phyloP scores from a whole-genome alignment of 2,888 invertebrate genomes.

The Amorpha juglandis region DNA sequence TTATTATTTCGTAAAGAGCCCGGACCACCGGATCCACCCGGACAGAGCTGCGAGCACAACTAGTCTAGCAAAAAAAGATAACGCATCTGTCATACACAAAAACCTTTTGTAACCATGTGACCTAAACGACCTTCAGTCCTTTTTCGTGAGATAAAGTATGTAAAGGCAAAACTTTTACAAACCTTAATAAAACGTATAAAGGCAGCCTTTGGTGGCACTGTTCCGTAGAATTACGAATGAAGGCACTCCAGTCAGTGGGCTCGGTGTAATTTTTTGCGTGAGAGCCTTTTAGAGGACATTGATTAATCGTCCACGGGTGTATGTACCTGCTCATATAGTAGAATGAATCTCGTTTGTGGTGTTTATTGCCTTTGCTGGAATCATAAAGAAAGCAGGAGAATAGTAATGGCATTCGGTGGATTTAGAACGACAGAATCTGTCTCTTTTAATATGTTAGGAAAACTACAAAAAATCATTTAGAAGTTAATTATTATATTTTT shows the following conservation, averaged over 20 bases:
- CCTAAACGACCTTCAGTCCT: not conserved
- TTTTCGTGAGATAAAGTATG: not conserved
- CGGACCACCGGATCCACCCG: no score
- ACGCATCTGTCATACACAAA: not conserved
- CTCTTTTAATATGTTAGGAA: no score
- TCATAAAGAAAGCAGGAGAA: not conserved
- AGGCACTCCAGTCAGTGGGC: slow-evolving; percentile 9
- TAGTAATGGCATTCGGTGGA: not conserved
- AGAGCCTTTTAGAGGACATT: slow-evolving; percentile 74
- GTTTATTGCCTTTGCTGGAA: not conserved
- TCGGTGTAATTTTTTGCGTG: slow-evolving; percentile 55
- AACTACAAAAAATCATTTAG: no score
- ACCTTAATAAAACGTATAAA: slow-evolving; percentile 14
- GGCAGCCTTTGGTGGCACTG: slow-evolving; percentile 43
- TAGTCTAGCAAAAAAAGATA: no score
- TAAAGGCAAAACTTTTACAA: slow-evolving; percentile 6
- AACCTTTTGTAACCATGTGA: not conserved
- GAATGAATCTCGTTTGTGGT: slow-evolving; percentile 26
- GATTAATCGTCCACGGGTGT: slow-evolving; percentile 57
- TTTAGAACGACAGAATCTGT: not conserved
- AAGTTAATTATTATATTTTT: no score
- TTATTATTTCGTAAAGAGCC: no score
- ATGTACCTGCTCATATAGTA: slow-evolving; percentile 3
- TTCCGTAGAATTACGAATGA: slow-evolving; percentile 47
- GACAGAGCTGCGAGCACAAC: no score